Evolutionary conservation across 2,113 vertebrate species (phyloP).

Genomic region (Eolophus roseicapilla): DNA sequence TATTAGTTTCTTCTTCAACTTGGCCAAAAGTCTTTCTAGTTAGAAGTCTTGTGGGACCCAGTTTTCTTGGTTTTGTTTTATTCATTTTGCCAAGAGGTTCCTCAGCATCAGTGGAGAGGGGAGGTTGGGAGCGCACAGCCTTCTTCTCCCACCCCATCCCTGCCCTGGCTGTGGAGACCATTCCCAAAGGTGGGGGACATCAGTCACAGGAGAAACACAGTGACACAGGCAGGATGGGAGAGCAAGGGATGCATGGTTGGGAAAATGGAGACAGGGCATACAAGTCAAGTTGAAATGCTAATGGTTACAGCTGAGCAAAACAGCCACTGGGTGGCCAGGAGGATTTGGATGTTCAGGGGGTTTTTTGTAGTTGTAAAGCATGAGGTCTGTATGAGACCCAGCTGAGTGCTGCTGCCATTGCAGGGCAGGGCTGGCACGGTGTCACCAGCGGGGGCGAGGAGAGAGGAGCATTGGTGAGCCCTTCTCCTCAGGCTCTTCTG

Average conservation of each 20-base stretch:
- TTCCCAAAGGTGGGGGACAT: not conserved
- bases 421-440: not conserved
- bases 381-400: not conserved
- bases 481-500: not conserved
- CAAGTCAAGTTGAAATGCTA: not conserved
- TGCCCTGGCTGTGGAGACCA: not conserved
- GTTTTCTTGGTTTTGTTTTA: slow-evolving; percentile 57
- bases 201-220: fast-evolving
- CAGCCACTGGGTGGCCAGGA: not conserved
- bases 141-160: not conserved
- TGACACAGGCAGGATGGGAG: not conserved
- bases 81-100: slow-evolving; percentile 48
- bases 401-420: fast-evolving
- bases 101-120: not conserved
- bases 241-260: not conserved
- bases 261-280: not conserved
- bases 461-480: not conserved
- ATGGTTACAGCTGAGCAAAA: not conserved
- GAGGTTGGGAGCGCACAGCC: not conserved
- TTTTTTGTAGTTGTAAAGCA: not conserved
- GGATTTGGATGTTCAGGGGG: not conserved
- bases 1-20: slow-evolving; percentile 44
- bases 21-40: slow-evolving; percentile 28
- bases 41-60: slow-evolving; percentile 47
- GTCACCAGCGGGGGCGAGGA: not conserved